Evolutionary conservation across 1,140 invertebrate species (phyloP).

Genomic region (Drosophila santomea): DNA sequence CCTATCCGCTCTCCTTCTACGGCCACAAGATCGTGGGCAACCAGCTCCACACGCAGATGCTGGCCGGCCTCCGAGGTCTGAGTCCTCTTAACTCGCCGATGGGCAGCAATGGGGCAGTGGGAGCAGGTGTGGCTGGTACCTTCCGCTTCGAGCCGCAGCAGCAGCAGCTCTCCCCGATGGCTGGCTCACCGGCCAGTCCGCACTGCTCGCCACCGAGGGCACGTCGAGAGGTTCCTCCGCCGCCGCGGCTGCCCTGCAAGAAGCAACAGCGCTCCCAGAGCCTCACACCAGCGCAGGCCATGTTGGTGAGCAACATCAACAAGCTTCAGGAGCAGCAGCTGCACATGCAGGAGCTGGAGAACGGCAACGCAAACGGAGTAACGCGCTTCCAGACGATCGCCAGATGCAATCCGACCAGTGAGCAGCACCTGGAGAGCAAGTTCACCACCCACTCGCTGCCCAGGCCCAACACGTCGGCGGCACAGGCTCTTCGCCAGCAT

Average conservation of each 20-base stretch:
- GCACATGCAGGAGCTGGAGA: slow-evolving; percentile 28
- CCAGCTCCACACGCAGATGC: slow-evolving; percentile 79
- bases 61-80: slow-evolving; percentile 69
- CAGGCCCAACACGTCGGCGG: slow-evolving; percentile 73
- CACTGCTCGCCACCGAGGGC: slow-evolving; percentile 85
- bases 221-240: slow-evolving; percentile 85
- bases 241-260: slow-evolving; percentile 87
- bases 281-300: slow-evolving; percentile 87
- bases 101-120: slow-evolving; percentile 20
- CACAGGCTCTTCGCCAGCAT: slow-evolving; percentile 60
- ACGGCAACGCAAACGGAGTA: slow-evolving; percentile 62
- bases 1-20: slow-evolving; percentile 87
- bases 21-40: slow-evolving; percentile 84
- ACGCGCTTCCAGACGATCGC: slow-evolving; percentile 75
- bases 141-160: slow-evolving; percentile 71
- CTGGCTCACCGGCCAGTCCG: slow-evolving; percentile 49
- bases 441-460: slow-evolving; percentile 87
- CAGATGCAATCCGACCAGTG: slow-evolving; percentile 68
- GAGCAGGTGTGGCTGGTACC: slow-evolving; percentile 18
- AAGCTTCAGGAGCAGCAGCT: slow-evolving; percentile 67
- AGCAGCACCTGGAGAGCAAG: slow-evolving; percentile 80
- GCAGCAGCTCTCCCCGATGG: slow-evolving; percentile 6
- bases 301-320: slow-evolving; percentile 74
- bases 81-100: slow-evolving; percentile 81
- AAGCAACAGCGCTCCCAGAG: slow-evolving; percentile 90